A percentile compares a stretch with the other conserved stretches of the same genome.
phyloP scores from a whole-genome alignment of 2,113 vertebrate genomes.

The Pachypanchax playfairii region DNA sequence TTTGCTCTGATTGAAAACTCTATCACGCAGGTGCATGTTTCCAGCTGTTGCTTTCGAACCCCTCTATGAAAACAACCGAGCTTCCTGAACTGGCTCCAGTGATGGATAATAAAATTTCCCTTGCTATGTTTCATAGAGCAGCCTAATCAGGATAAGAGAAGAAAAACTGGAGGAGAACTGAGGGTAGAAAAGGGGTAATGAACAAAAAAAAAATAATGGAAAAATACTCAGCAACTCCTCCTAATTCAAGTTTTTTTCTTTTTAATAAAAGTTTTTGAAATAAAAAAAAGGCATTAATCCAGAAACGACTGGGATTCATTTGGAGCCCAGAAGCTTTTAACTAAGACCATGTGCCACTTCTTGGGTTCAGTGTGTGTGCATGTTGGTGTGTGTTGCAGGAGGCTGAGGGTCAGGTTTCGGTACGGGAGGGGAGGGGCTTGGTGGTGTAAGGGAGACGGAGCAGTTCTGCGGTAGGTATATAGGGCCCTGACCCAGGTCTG shows the following conservation, averaged over 20 bases:
- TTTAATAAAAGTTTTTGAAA: constrained; percentile 68
- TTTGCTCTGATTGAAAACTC: constrained; percentile 52
- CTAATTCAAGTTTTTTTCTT: constrained; percentile 51
- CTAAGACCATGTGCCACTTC: constrained; percentile 79
- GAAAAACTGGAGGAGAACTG: too few species aligned
- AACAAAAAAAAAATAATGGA: constrained; percentile 2
- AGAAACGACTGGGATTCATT: constrained; percentile 73
- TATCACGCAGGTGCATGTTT: too few species aligned
- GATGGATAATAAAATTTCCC: constrained; percentile 58
- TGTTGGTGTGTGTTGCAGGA: constrained; percentile 40
- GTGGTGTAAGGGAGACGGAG: constrained; percentile 63
- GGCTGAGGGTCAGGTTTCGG: constrained; percentile 62
- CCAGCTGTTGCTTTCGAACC: constrained; percentile 11
- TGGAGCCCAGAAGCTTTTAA: constrained; percentile 74
- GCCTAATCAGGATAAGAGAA: constrained; percentile 52
- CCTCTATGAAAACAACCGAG: constrained; percentile 26
- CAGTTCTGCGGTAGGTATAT: constrained; percentile 85
- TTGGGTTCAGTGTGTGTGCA: constrained; percentile 44
- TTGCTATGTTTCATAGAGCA: constrained; percentile 28
- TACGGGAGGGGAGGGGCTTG: constrained; percentile 54
- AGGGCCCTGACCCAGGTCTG: constrained; percentile 73
- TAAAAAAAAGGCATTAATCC: constrained; percentile 63
- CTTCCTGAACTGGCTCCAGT: constrained; percentile 34
- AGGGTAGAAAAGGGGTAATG: constrained; percentile 10
- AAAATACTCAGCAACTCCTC: constrained; percentile 32